Evolutionary conservation across 1,140 invertebrate species (phyloP).

Genomic region (Heliothis virescens): DNA sequence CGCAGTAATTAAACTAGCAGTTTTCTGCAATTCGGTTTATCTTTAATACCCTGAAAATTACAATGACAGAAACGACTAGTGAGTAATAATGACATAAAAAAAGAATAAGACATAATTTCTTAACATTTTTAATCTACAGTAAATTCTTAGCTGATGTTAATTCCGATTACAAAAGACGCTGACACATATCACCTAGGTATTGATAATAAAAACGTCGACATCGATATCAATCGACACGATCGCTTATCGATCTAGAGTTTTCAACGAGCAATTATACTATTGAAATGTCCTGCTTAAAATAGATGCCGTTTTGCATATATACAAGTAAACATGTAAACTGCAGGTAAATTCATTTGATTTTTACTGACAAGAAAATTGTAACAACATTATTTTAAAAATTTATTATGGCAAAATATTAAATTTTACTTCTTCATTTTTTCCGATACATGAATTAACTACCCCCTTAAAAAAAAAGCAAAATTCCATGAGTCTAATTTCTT

Average conservation of each 20-base stretch:
- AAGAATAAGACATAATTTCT: not conserved
- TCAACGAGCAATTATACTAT: conserved; percentile 36
- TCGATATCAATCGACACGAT: conserved; percentile 14
- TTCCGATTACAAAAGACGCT: conserved; percentile 23
- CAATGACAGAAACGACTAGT: not conserved
- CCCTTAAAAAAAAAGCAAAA: too few species aligned
- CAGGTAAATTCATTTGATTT: too few species aligned
- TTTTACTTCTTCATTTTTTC: too few species aligned
- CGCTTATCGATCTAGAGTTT: conserved; percentile 31
- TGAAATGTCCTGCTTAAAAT: conserved; percentile 22
- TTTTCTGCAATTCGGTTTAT: not conserved
- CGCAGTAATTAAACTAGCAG: too few species aligned
- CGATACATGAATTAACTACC: too few species aligned
- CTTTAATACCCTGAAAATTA: not conserved
- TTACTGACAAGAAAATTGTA: too few species aligned
- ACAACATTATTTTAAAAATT: too few species aligned
- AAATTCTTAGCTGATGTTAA: conserved; percentile 8
- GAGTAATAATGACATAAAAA: not conserved
- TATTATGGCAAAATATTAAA: too few species aligned
- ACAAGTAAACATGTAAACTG: too few species aligned
- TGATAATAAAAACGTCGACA: conserved; percentile 25
- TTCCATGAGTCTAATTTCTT: too few species aligned
- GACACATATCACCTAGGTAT: conserved; percentile 12
- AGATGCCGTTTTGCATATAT: not conserved
- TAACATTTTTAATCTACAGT: conserved; percentile 28